A percentile compares a stretch with the other conserved stretches of the same genome.
These are phyloP conservation scores for Aspiorhynchus laticeps DNA, from an alignment of 2,113 vertebrate species.

Conservation along the genomic window DNA sequence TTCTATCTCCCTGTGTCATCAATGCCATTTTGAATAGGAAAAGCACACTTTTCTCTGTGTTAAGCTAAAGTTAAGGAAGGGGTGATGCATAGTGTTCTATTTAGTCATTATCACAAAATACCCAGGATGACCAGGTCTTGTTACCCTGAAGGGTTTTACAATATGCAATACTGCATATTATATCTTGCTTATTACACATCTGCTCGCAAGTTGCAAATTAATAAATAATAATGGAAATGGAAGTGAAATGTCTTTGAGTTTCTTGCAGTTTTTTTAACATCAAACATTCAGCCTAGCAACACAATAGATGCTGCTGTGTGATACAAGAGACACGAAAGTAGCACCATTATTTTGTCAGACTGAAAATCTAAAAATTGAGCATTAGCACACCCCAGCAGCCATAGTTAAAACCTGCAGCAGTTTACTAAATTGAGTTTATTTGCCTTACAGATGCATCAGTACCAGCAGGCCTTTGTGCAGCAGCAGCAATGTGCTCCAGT, in stretches of 20 bases:
- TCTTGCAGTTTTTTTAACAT: neutral
- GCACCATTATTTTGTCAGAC: neutral
- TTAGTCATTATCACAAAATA: neutral
- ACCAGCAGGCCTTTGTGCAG: conserved; percentile 88
- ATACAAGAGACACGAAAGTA: neutral
- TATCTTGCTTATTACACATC: neutral
- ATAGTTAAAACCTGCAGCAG: no score
- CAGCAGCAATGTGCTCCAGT: conserved; percentile 75
- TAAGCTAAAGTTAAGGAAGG: neutral
- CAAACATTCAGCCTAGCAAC: neutral
- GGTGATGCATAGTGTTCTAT: neutral
- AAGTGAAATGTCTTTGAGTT: neutral
- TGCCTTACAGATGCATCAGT: conserved; percentile 85
- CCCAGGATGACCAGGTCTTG: neutral
- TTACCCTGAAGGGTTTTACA: neutral
- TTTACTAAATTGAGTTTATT: neutral
- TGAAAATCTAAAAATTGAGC: neutral
- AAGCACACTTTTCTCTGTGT: neutral
- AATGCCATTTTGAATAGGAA: conserved; percentile 26
- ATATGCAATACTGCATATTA: neutral
- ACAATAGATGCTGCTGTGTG: neutral
- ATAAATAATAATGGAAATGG: neutral
- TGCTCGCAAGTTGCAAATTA: neutral
- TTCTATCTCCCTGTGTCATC: conserved; percentile 36
- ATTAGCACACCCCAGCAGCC: neutral